Percentiles rank a stretch among this genome's conserved stretches.
These are phyloP conservation scores for Staurois parvus DNA, from an alignment of 2,797 vertebrate genomes.

Conservation along the genomic window DNA sequence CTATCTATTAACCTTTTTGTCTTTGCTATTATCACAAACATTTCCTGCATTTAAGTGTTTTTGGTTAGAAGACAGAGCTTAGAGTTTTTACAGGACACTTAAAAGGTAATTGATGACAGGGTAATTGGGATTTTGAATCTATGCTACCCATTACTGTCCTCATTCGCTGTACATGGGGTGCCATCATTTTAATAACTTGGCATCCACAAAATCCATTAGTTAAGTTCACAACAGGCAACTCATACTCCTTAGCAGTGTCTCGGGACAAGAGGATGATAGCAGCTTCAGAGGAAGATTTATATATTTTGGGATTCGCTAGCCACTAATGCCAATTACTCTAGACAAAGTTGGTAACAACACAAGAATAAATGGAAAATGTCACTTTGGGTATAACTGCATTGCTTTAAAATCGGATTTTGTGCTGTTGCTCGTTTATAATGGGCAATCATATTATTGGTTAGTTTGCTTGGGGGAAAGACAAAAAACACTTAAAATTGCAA, in stretches of 20 bases:
- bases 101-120: slow-evolving; percentile 25
- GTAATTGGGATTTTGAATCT: neutral
- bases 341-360: neutral
- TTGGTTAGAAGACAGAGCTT: neutral
- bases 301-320: neutral
- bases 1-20: slow-evolving; percentile 55
- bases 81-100: slow-evolving; percentile 20
- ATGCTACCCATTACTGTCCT: neutral
- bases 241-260: neutral
- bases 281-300: neutral
- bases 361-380: neutral
- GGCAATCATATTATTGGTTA: neutral
- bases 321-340: neutral
- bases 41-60: slow-evolving; percentile 17
- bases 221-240: neutral
- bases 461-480: neutral
- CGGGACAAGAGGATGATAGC: neutral
- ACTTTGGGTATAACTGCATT: too few relatives aligned
- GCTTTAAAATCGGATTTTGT: neutral
- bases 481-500: neutral
- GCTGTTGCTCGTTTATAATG: neutral
- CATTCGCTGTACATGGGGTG: neutral
- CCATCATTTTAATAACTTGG: slow-evolving; percentile 3
- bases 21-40: slow-evolving; percentile 33
- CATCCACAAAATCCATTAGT: slow-evolving; percentile 12